Base-by-base conservation (phyloP, 2,888 invertebrate species). In the Melinaea menophilus region DNA sequence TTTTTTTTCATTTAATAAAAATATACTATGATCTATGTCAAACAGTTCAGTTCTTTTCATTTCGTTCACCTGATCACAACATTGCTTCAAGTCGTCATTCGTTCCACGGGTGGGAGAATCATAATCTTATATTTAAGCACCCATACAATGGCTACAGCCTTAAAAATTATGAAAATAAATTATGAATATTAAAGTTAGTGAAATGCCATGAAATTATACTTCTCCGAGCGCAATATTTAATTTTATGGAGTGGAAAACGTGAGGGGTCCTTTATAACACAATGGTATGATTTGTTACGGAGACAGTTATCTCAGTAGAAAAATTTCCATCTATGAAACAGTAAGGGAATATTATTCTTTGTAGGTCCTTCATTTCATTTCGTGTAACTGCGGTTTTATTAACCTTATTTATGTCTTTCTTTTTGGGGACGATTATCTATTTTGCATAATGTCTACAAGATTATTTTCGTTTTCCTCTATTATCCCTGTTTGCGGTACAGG, bases 201-300 rank as follows among this genome's bases (percentile, higher is more conserved):
- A 69, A 76, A 74, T 73, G 74, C 79, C 77, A 81, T 79, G 80
- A 79, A 82, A 82, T 82, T 81, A 80, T 82, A 72, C 72, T 75
- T 74, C 79, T 79, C 78, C 73, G 61, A 73, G 70, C 72, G 78
- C 78, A 81, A 85, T 82, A 84, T 85, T 85, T 85, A 86, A 86
- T 86, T 87, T 87, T 84, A 87, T 88, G 85, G 85, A 78, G 83
- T 83, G 87, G 88, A 88, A 88, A 85, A 84, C 73, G 72, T 60
- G 74, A 75, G 78, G 81, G 80, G 80, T 71, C 65, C 69, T 73
- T 69, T 70, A 70, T 76, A 76, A 78, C 82, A 86, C 86, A 86
- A 86, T 82, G 78, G 78, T 72, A 86, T 86, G 86, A 86, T 86
- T 87, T 87, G 86, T 87, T 80, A 79, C 81, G 66, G 73, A 67